Evolutionary conservation across 2,888 invertebrate genomes (phyloP), one percentile per base, ranked within the genome.

Genomic region (Eurytoma californica): DNA sequence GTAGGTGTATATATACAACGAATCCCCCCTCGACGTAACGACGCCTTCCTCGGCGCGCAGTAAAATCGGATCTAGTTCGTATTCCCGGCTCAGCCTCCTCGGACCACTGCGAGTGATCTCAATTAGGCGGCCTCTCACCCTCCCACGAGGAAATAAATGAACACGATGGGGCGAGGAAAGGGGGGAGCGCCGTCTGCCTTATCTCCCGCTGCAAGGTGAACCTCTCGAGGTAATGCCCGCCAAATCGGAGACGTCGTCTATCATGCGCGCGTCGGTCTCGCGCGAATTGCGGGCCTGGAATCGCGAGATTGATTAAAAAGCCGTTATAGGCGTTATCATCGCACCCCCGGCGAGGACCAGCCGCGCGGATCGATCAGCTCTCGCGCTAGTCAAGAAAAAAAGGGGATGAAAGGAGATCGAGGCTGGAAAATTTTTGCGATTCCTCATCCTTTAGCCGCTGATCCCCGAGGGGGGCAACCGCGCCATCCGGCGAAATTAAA

Each of bases 231-330:
- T 49, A 60, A 70, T 60, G 49, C 51, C 18, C 13, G 55, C 49
- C 30, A 47, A 70, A 60, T 49, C 49, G 2, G 13, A 70, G 14
- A 12, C 9, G 24, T 67, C 67, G 53, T 63, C 63, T 57, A 58
- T 74, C 58, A 67, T 58, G 57, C 51, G 7, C 30, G 58, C 60
- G 58, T n/a, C 53, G 63, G 16, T 2, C 16, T n/a, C 53, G 5
- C 53, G 18, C 30, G n/a, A n/a, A 20, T 20, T 12, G 3, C 57
- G 18, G 12, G 3, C 57, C 5, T n/a, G 61, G 39, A 61, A 61
- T 39, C n/a, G 61, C 61, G n/a, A 61, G 61, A 61, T 61, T 24
- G 61, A 61, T 61, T 61, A 30, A 30, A 61, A 61, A 68, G 61
- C 24, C 47, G 47, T 66, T 66, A 72, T 28, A 73, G 39, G 39